Percentiles rank a stretch among this genome's conserved stretches.
Evolutionary conservation across 2,113 vertebrate species (phyloP).

Genomic region (Narcine bancroftii): DNA sequence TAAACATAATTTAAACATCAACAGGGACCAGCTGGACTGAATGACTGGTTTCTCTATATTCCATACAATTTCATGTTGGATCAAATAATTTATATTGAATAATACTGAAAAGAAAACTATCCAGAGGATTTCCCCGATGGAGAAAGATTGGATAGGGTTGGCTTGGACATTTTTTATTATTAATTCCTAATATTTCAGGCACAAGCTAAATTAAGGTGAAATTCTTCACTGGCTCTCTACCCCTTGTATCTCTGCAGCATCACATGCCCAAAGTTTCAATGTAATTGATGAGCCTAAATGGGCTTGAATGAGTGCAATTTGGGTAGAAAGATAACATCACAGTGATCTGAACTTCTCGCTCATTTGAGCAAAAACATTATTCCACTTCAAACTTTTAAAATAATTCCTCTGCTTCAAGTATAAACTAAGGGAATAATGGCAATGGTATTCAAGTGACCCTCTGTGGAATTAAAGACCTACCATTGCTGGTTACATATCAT

Average conservation of each 20-base stretch:
- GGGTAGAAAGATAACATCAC: not conserved
- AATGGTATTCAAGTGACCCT: not conserved
- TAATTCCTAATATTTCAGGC: not conserved
- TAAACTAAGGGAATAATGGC: not conserved
- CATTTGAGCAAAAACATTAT: not conserved
- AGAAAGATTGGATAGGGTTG: not conserved
- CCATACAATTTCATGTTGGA: too few relatives aligned
- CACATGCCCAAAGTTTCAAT: not conserved
- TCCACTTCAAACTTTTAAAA: not conserved
- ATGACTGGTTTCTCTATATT: too few relatives aligned
- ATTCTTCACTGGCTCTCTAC: not conserved
- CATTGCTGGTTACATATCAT: too few relatives aligned
- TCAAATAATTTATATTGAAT: not conserved
- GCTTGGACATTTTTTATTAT: not conserved
- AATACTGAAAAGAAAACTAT: not conserved
- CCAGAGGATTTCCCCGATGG: not conserved
- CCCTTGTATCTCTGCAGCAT: not conserved
- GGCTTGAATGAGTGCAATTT: not conserved
- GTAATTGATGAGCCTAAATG: not conserved
- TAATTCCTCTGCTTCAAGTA: not conserved
- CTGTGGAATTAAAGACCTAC: too few relatives aligned
- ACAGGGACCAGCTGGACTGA: too few relatives aligned
- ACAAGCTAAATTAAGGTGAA: not conserved
- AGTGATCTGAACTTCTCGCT: not conserved
- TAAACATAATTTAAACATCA: too few relatives aligned